Evolutionary conservation across 2,888 invertebrate genomes (phyloP).

Genomic region (Lasioglossum oenotherae): DNA sequence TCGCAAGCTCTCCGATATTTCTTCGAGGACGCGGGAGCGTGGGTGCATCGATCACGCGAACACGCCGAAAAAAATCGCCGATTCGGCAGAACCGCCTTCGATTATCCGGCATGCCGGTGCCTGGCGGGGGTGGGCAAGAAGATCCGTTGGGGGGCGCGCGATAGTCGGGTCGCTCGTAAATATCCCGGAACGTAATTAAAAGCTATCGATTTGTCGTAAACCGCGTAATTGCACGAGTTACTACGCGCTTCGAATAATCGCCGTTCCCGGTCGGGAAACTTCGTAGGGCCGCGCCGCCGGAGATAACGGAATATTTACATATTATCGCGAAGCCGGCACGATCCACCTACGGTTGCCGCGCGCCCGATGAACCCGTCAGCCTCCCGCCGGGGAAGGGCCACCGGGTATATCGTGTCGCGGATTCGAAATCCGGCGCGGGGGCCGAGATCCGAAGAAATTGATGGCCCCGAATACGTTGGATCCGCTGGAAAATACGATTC

Average conservation of each 20-base stretch:
- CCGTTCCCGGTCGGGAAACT: constrained; percentile 65
- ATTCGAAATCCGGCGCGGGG: constrained; percentile 35
- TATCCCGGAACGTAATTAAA: constrained; percentile 81
- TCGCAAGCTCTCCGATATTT: neutral
- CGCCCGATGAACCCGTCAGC: constrained; percentile 64
- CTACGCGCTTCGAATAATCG: constrained; percentile 82
- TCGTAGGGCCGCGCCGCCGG: constrained; percentile 65
- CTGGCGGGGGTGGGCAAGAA: constrained; percentile 31
- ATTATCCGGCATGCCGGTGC: constrained; percentile 12
- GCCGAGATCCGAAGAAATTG: constrained; percentile 19
- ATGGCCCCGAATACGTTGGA: neutral
- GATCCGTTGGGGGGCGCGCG: constrained; percentile 30
- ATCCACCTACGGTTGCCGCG: constrained; percentile 68
- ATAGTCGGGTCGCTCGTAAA: constrained; percentile 70
- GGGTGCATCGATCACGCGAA: neutral
- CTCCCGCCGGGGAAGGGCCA: constrained; percentile 31
- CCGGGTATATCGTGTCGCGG: constrained; percentile 34
- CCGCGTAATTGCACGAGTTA: constrained; percentile 83
- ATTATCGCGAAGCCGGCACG: constrained; percentile 78
- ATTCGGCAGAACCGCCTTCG: constrained; percentile 18
- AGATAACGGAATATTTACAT: constrained; percentile 84
- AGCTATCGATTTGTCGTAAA: constrained; percentile 83
- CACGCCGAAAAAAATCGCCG: constrained; percentile 30
- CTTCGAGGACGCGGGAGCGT: neutral
- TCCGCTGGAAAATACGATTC: constrained; percentile 7